Conservation (phyloP, 2,113 vertebrate species). For the Corydoras sp. region DNA sequence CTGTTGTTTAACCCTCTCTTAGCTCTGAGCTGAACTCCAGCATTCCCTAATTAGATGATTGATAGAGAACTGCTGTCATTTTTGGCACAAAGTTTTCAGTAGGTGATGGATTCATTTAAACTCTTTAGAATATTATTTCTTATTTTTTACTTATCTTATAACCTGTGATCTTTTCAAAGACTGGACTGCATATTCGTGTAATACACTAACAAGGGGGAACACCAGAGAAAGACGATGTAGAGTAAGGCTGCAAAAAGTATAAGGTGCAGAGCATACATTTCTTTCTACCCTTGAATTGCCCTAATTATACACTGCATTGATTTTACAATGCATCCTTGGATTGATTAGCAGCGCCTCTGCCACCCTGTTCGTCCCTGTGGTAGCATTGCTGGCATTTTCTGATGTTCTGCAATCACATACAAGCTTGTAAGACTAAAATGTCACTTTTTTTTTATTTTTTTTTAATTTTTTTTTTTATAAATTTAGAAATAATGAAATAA, state of each 20-base stretch:
- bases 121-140: too few species aligned
- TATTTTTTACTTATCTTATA: too few species aligned
- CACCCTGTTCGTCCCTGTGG: constrained; percentile 55
- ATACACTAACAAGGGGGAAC: too few species aligned
- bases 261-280: constrained; percentile 60
- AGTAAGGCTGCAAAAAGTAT: constrained; percentile 42
- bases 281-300: constrained; percentile 88
- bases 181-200: background rate
- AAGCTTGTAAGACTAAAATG: constrained; percentile 42
- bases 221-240: background rate
- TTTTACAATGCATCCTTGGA: constrained; percentile 88
- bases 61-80: background rate
- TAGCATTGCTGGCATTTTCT: constrained; percentile 70
- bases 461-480: too few species aligned
- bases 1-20: too few species aligned
- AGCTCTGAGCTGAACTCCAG: too few species aligned
- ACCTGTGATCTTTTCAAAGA: too few species aligned
- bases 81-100: too few species aligned
- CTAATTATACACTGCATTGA: constrained; percentile 95
- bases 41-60: too few species aligned
- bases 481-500: too few species aligned
- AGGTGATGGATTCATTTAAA: too few species aligned
- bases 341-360: constrained; percentile 78
- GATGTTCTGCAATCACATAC: constrained; percentile 59
- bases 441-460: background rate